These are phyloP conservation scores for Salmo trutta DNA, from an alignment of 2,797 vertebrate species.

Conservation along the genomic window DNA sequence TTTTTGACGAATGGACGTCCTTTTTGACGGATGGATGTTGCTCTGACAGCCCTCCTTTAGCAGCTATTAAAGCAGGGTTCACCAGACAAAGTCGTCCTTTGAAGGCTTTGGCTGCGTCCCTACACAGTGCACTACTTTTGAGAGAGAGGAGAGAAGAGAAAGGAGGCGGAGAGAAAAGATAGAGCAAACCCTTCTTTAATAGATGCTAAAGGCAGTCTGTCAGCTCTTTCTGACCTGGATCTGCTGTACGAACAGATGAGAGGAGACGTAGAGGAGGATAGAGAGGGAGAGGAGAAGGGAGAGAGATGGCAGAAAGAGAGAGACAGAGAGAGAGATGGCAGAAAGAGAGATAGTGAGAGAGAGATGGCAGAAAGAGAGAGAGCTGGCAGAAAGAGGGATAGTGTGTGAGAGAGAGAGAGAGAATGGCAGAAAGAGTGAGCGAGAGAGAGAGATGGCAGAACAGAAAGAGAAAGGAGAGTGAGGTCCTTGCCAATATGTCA, in stretches of 20 bases:
- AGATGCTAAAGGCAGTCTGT: slow-evolving; percentile 66
- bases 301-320: slow-evolving; percentile 14
- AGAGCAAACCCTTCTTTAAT: slow-evolving; percentile 60
- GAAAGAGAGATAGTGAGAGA: background rate
- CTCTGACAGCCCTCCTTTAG: too few species aligned
- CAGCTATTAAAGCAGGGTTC: too few species aligned
- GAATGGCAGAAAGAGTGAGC: too few species aligned
- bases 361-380: slow-evolving; percentile 15
- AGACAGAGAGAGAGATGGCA: slow-evolving; percentile 15
- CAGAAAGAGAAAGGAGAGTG: slow-evolving; percentile 1
- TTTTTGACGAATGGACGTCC: slow-evolving; percentile 54
- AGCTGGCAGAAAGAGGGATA: slow-evolving; percentile 11
- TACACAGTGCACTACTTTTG: slow-evolving; percentile 10
- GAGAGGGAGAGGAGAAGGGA: slow-evolving; percentile 23
- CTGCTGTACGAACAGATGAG: slow-evolving; percentile 47
- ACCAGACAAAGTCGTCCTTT: too few species aligned
- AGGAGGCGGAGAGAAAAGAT: background rate
- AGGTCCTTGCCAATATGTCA: background rate
- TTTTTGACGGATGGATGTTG: slow-evolving; percentile 34
- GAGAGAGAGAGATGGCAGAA: too few species aligned
- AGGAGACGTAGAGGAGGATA: slow-evolving; percentile 19
- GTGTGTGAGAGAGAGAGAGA: too few species aligned
- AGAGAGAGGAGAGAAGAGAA: background rate
- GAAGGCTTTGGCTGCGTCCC: too few species aligned
- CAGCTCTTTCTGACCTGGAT: slow-evolving; percentile 67